These are phyloP conservation scores for Mesocricetus auratus DNA, from an alignment of 2,113 vertebrate genomes.

Conservation along the genomic window DNA sequence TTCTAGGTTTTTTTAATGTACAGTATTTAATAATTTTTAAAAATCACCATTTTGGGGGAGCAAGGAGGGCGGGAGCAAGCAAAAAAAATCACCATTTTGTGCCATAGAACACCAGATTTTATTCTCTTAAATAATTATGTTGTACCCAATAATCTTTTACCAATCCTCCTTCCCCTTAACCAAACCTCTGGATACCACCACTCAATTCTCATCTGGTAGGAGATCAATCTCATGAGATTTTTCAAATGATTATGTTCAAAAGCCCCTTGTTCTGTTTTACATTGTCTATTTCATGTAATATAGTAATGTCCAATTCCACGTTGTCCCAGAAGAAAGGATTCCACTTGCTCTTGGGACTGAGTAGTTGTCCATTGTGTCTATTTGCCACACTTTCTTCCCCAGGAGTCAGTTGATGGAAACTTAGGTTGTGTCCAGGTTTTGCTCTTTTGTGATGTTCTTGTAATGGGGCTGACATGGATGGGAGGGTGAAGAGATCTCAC, in stretches of 20 bases:
- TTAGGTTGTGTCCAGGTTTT: not conserved
- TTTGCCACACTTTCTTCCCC: not conserved
- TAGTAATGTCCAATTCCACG: not conserved
- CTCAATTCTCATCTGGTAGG: not conserved
- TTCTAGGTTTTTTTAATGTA: not conserved
- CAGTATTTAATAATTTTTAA: not conserved
- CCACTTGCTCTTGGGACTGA: not conserved
- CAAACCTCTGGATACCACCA: not conserved
- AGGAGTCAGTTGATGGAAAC: not conserved
- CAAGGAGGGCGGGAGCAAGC: too few relatives aligned
- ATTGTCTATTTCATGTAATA: not conserved
- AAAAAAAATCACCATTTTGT: not conserved
- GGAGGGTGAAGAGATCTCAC: not conserved
- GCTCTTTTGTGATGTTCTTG: not conserved
- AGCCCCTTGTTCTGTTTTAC: not conserved
- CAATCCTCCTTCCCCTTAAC: not conserved
- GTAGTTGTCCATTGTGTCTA: not conserved
- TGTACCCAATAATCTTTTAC: not conserved
- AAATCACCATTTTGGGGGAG: too few relatives aligned
- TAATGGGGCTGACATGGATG: not conserved
- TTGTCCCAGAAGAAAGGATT: not conserved
- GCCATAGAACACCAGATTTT: not conserved
- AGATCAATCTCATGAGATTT: not conserved
- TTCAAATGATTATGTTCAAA: not conserved
- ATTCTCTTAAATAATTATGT: not conserved